Percentiles rank a stretch among this genome's conserved stretches.
These are phyloP conservation scores for Argentina silus DNA, from an alignment of 2,797 vertebrate species.

Conservation along the genomic window DNA sequence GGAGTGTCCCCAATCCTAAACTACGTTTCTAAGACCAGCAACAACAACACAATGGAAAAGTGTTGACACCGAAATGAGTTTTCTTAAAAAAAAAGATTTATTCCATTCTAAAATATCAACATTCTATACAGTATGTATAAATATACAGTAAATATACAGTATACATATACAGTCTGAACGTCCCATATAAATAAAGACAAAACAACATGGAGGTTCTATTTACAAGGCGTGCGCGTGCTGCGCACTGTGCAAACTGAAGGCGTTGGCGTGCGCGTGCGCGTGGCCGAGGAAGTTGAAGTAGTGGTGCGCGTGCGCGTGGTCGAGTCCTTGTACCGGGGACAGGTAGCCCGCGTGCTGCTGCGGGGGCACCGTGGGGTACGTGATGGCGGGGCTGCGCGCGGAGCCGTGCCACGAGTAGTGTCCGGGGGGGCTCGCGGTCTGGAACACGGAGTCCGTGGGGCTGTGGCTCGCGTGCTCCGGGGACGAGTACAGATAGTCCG, in stretches of 20 bases:
- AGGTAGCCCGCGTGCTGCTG: conserved; percentile 87
- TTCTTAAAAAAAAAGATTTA: conserved; percentile 64
- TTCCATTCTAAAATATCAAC: conserved; percentile 47
- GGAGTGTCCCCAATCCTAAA: too few relatives aligned
- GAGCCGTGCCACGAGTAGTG: conserved; percentile 88
- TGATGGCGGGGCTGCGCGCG: conserved; percentile 80
- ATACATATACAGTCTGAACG: conserved; percentile 37
- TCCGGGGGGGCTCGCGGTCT: conserved; percentile 77
- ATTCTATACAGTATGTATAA: conserved; percentile 40
- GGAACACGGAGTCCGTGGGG: conserved; percentile 81
- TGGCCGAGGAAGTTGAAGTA: conserved; percentile 93
- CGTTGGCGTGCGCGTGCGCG: conserved; percentile 84
- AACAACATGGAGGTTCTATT: conserved; percentile 32
- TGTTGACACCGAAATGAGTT: background rate
- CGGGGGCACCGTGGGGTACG: conserved; percentile 83
- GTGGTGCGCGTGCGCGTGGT: conserved; percentile 78
- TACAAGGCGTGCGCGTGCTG: conserved; percentile 86
- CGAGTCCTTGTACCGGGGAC: conserved; percentile 87
- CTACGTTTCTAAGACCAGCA: background rate
- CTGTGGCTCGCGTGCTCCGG: conserved; percentile 85
- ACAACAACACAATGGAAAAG: background rate
- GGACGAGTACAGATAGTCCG: conserved; percentile 84
- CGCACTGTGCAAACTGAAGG: conserved; percentile 87
- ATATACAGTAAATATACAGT: too few relatives aligned
- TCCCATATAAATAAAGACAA: conserved; percentile 60